Conservation (phyloP, 2,797 vertebrate species). For the Emydoidea blandingii region DNA sequence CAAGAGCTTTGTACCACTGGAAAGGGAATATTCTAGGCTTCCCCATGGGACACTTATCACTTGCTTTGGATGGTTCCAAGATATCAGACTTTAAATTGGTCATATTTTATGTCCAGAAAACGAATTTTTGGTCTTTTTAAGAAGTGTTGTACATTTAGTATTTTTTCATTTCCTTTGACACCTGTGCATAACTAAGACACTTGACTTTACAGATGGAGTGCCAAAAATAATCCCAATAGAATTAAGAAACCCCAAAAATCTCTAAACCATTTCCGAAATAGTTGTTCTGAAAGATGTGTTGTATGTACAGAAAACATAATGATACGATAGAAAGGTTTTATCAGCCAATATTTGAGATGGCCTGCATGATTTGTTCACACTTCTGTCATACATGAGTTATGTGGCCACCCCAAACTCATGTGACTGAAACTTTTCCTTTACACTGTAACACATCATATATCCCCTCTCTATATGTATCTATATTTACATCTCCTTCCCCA, state of each 20-base stretch:
- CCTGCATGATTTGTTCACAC: background rate
- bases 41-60: background rate
- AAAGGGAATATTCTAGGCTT: background rate
- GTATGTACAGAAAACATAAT: background rate
- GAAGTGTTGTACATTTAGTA: background rate
- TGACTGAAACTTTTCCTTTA: constrained; percentile 33
- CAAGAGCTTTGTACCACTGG: background rate
- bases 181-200: background rate
- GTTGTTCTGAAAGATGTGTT: background rate
- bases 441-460: background rate
- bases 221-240: constrained; percentile 14
- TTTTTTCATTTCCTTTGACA: background rate
- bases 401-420: background rate
- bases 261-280: background rate
- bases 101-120: background rate
- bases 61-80: background rate
- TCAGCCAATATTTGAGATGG: background rate
- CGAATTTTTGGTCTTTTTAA: background rate
- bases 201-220: background rate
- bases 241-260: background rate
- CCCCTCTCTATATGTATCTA: constrained; percentile 57
- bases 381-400: background rate
- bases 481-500: constrained; percentile 55
- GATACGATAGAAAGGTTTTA: background rate
- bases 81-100: background rate